These are phyloP conservation scores for Microcebus murinus DNA, from an alignment of 2,113 vertebrate genomes.

Conservation along the genomic window DNA sequence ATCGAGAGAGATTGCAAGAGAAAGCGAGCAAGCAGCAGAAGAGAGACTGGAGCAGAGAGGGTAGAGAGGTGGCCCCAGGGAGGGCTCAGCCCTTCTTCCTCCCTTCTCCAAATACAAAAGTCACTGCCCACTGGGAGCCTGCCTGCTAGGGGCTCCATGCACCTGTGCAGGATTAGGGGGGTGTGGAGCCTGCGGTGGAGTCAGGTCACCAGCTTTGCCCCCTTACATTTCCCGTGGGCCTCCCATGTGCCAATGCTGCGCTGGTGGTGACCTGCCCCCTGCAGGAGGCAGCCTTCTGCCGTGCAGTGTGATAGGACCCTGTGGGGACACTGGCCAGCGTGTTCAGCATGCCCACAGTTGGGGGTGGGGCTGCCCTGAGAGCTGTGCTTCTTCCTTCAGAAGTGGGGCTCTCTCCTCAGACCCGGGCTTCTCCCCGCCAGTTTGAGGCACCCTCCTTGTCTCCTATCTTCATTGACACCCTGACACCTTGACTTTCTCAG, in stretches of 20 bases:
- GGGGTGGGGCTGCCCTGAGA: neutral
- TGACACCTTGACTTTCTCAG: neutral
- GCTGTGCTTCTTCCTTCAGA: neutral
- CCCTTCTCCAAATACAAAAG: neutral
- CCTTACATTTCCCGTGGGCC: neutral
- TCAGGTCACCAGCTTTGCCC: neutral
- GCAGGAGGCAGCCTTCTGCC: neutral
- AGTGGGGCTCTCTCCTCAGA: neutral
- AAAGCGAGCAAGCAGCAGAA: conserved; percentile 8
- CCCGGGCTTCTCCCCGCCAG: neutral
- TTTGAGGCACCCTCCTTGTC: neutral
- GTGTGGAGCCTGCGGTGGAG: neutral
- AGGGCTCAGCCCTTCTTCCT: neutral
- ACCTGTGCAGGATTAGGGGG: neutral
- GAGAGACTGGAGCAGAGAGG: neutral
- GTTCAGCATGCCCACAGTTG: neutral
- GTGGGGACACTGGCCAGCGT: neutral
- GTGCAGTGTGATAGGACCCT: neutral
- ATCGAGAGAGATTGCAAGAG: neutral
- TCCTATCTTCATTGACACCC: neutral
- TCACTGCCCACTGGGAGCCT: neutral
- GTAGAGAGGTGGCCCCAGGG: neutral
- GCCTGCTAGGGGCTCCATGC: too few relatives aligned
- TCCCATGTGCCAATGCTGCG: neutral
- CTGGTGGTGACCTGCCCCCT: neutral